Evolutionary conservation across 2,113 vertebrate genomes (phyloP).

Genomic region (Theristicus caerulescens): DNA sequence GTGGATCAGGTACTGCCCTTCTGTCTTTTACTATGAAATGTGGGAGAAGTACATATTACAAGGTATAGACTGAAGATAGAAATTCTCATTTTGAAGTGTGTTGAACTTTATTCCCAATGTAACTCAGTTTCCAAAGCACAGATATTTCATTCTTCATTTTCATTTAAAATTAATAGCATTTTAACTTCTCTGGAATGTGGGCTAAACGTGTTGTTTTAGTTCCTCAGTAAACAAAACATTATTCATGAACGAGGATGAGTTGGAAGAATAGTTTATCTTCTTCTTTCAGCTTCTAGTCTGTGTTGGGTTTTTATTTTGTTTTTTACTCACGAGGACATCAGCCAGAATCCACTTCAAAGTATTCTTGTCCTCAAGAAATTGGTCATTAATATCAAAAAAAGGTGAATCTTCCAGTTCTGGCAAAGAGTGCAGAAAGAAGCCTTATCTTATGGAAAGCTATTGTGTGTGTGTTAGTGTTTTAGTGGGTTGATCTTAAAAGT

Average conservation of each 20-base stretch:
- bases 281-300: not conserved
- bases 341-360: not conserved
- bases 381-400: not conserved
- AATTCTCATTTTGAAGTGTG: not conserved
- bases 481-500: not conserved
- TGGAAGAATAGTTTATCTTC: not conserved
- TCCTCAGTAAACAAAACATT: constrained; percentile 14
- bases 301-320: not conserved
- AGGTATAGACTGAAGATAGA: not conserved
- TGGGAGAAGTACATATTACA: not conserved
- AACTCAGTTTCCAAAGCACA: not conserved
- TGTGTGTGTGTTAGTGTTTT: not conserved
- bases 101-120: not conserved
- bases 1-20: not conserved
- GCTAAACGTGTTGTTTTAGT: not conserved
- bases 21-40: not conserved
- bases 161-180: not conserved
- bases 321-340: not conserved
- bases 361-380: not conserved
- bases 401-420: not conserved
- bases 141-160: not conserved
- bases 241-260: not conserved
- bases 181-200: not conserved
- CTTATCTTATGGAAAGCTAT: not conserved
- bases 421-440: not conserved